phyloP scores from a whole-genome alignment of 2,113 vertebrate genomes.

The Ictalurus furcatus region DNA sequence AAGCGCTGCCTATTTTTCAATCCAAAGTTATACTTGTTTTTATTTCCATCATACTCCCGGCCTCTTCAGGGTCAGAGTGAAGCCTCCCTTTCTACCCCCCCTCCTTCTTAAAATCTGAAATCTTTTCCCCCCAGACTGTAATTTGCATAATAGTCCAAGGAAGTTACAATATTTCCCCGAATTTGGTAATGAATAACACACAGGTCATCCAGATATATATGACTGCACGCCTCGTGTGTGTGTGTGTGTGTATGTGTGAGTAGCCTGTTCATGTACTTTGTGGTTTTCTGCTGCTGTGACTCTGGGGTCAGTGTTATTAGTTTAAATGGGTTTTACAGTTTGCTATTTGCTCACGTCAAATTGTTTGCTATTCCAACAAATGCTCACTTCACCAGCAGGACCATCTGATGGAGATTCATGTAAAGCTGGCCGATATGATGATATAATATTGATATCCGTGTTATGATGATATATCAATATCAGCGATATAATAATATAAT shows the following conservation, averaged over 20 bases:
- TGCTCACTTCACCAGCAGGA: constrained; percentile 26
- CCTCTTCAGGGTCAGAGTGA: background rate
- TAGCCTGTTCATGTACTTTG: constrained; percentile 42
- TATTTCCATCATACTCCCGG: constrained; percentile 3
- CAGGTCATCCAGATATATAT: constrained; percentile 44
- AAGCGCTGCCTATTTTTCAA: constrained; percentile 42
- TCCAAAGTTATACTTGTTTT: constrained; percentile 40
- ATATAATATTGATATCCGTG: background rate
- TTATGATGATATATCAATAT: background rate
- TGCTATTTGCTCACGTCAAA: constrained; percentile 25
- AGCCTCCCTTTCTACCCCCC: background rate
- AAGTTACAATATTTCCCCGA: constrained; percentile 52
- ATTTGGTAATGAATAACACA: constrained; percentile 58
- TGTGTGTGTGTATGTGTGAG: background rate
- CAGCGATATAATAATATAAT: background rate
- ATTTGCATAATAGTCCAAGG: constrained; percentile 58
- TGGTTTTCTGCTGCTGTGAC: constrained; percentile 42
- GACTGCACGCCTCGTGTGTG: background rate
- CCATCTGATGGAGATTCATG: constrained; percentile 28
- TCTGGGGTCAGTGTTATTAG: constrained; percentile 52
- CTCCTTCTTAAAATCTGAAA: constrained; percentile 44
- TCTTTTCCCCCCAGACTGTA: constrained; percentile 52
- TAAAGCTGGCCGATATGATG: background rate
- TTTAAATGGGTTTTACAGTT: constrained; percentile 51
- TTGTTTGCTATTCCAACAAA: constrained; percentile 28